Evolutionary conservation across 2,888 invertebrate genomes (phyloP).

Genomic region (Myathropa florea): DNA sequence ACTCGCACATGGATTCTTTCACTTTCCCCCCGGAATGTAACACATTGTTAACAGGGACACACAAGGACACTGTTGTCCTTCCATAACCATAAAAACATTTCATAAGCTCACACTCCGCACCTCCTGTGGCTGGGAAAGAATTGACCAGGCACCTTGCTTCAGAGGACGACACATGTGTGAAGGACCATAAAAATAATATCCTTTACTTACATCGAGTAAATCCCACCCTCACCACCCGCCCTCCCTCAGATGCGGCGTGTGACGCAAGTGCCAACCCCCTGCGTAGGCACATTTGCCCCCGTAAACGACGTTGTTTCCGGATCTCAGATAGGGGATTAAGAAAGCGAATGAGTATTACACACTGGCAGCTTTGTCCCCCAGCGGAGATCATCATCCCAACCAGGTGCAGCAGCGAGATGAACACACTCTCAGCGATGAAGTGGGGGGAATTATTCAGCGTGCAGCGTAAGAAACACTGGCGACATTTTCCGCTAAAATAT

Average conservation of each 20-base stretch:
- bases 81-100: constrained; percentile 33
- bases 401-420: not conserved
- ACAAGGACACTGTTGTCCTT: not conserved
- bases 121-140: not conserved
- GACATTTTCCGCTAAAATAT: constrained; percentile 1
- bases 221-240: constrained; percentile 2
- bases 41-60: constrained; percentile 56
- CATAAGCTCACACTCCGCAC: constrained; percentile 29
- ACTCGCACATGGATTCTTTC: not conserved
- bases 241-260: constrained; percentile 7
- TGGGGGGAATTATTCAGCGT: not conserved
- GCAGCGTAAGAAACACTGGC: not conserved
- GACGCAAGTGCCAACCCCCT: constrained; percentile 13
- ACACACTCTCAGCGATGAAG: not conserved
- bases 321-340: constrained; percentile 18
- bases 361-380: not conserved
- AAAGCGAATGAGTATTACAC: not conserved
- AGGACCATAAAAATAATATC: constrained; percentile 48
- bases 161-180: constrained; percentile 18
- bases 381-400: not conserved
- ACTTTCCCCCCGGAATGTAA: constrained; percentile 2
- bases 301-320: constrained; percentile 9
- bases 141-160: not conserved
- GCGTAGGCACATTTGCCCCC: constrained; percentile 47
- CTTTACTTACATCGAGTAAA: constrained; percentile 9